Conservation (phyloP, 2,888 invertebrate species). For the Cerastis leucographa region DNA sequence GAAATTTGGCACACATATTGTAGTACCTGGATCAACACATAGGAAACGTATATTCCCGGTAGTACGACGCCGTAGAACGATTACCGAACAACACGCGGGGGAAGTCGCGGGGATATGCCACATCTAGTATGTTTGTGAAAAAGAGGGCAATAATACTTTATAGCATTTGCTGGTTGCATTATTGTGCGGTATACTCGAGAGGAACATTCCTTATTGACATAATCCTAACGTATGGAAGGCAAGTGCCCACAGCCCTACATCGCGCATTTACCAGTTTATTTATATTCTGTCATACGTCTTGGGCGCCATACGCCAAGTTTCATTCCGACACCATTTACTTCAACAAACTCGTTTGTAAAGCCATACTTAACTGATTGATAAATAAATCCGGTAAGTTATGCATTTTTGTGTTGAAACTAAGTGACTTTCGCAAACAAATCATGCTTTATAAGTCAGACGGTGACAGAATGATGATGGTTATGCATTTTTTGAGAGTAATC, state of each 20-base stretch:
- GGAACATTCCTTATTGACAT: slow-evolving; percentile 42
- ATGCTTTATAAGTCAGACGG: slow-evolving; percentile 25
- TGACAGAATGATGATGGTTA: slow-evolving; percentile 46
- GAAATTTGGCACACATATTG: not conserved
- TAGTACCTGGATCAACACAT: not conserved
- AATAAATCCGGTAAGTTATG: slow-evolving; percentile 55
- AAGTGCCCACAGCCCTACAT: slow-evolving; percentile 35
- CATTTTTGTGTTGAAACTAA: slow-evolving; percentile 42
- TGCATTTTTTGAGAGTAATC: slow-evolving; percentile 42
- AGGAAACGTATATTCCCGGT: not conserved
- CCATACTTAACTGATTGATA: slow-evolving; percentile 47
- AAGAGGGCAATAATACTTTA: not conserved
- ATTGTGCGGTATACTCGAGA: not conserved
- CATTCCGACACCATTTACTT: slow-evolving; percentile 71
- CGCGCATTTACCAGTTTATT: slow-evolving; percentile 74
- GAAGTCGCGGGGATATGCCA: not conserved
- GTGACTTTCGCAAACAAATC: slow-evolving; percentile 45
- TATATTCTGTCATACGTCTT: slow-evolving; percentile 72
- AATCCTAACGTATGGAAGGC: slow-evolving; percentile 28
- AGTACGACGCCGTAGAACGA: not conserved
- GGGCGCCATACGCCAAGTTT: slow-evolving; percentile 64
- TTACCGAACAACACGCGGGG: not conserved
- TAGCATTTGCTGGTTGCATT: not conserved
- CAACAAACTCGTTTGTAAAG: slow-evolving; percentile 55
- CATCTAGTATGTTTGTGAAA: slow-evolving; percentile 1